Evolutionary conservation across 2,113 vertebrate genomes (phyloP).

Genomic region (Centropus unirufus): DNA sequence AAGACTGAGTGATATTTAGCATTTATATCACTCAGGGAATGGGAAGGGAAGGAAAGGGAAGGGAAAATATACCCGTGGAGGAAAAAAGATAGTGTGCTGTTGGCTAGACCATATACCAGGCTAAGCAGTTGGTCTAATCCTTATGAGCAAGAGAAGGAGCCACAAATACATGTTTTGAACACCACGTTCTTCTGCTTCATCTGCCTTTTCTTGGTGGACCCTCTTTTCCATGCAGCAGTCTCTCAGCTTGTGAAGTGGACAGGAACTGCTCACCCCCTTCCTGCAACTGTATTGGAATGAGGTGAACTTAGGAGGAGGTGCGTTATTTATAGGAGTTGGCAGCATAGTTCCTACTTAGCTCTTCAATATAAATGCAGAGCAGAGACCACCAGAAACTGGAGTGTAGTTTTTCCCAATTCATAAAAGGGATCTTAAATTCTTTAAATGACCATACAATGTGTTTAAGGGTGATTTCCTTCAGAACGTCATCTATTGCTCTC

Average conservation of each 20-base stretch:
- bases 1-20: neutral
- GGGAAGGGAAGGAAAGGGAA: neutral
- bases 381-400: neutral
- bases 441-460: neutral
- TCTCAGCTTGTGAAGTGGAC: neutral
- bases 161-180: neutral
- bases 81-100: neutral
- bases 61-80: neutral
- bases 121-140: neutral
- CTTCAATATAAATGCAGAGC: neutral
- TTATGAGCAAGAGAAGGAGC: neutral
- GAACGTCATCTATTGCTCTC: slow-evolving; percentile 5
- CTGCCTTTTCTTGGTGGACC: neutral
- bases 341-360: neutral
- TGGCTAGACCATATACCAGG: neutral
- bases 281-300: neutral
- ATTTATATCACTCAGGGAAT: neutral
- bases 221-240: neutral
- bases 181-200: neutral
- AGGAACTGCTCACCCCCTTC: neutral
- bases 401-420: neutral
- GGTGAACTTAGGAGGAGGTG: neutral
- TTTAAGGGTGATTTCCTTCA: slow-evolving; percentile 45
- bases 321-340: neutral
- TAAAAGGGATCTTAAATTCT: slow-evolving; percentile 12